Conservation (phyloP, 2,888 invertebrate species). For the Melolontha melolontha region DNA sequence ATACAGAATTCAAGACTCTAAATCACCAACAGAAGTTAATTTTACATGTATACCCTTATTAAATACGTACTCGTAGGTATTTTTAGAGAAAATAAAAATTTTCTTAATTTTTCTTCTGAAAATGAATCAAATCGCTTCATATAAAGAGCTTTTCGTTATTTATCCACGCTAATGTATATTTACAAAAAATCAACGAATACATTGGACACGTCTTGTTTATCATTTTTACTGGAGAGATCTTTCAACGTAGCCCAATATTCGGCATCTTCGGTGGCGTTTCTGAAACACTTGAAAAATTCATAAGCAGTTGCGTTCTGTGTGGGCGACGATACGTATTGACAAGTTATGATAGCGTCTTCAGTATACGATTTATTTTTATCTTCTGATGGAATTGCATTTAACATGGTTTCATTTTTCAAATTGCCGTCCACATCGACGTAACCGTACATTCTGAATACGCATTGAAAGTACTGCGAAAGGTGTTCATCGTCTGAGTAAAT, state of each 20-base stretch:
- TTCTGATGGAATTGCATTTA: conserved; percentile 28
- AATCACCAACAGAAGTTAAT: no score
- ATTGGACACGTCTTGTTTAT: conserved; percentile 24
- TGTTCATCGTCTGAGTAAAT: conserved; percentile 10
- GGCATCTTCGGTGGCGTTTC: conserved; percentile 18
- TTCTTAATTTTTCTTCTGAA: no score
- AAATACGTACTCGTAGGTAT: no score
- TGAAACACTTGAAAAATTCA: conserved; percentile 39
- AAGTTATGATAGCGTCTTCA: conserved; percentile 32
- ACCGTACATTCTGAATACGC: conserved; percentile 36
- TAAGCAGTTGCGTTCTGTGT: conserved; percentile 23
- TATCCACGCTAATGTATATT: not conserved
- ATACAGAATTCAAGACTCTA: no score
- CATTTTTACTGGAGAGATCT: conserved; percentile 24
- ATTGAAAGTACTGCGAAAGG: conserved; percentile 29
- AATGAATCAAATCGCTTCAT: not conserved
- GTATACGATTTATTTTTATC: conserved; percentile 21
- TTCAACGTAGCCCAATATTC: conserved; percentile 29
- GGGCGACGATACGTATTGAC: conserved; percentile 23
- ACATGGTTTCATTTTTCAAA: conserved; percentile 29
- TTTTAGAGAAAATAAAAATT: no score
- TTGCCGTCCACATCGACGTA: conserved; percentile 20
- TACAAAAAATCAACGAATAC: conserved; percentile 16
- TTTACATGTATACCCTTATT: no score
- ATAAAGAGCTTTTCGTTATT: not conserved